phyloP scores from a whole-genome alignment of 2,113 vertebrate genomes.

The Xyliphius kryptos region DNA sequence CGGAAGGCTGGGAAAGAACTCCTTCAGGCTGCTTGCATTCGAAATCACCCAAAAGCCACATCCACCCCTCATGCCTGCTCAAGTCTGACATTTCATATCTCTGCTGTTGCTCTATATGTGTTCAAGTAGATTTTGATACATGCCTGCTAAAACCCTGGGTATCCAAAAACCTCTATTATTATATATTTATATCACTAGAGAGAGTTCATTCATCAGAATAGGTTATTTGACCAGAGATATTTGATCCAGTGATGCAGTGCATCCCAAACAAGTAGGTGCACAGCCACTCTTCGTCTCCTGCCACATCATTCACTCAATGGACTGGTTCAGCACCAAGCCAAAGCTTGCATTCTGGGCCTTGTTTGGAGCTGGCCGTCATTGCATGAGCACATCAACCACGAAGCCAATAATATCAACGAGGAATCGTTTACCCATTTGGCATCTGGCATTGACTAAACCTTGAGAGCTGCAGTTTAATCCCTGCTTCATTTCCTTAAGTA shows the following conservation, averaged over 20 bases:
- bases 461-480: neutral
- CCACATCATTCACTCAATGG: slow-evolving; percentile 18
- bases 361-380: slow-evolving; percentile 15
- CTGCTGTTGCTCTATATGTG: neutral
- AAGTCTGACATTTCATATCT: slow-evolving; percentile 8
- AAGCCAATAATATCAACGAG: slow-evolving; percentile 6
- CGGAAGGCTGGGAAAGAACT: slow-evolving; percentile 1
- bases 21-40: slow-evolving; percentile 41
- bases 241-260: slow-evolving; percentile 6
- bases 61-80: slow-evolving; percentile 6
- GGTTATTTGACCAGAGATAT: neutral
- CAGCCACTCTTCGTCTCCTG: slow-evolving; percentile 7
- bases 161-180: slow-evolving; percentile 2
- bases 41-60: slow-evolving; percentile 39
- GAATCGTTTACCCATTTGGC: slow-evolving; percentile 1
- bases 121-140: slow-evolving; percentile 5
- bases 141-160: slow-evolving; percentile 16
- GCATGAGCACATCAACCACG: slow-evolving; percentile 22
- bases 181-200: no score
- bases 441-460: neutral
- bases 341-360: slow-evolving; percentile 8
- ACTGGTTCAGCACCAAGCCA: slow-evolving; percentile 2
- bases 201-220: no score
- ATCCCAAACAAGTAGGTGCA: neutral
- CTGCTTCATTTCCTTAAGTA: slow-evolving; percentile 23